Evolutionary conservation across 2,797 vertebrate genomes (phyloP).

Genomic region (Oryzias dopingdopingensis): DNA sequence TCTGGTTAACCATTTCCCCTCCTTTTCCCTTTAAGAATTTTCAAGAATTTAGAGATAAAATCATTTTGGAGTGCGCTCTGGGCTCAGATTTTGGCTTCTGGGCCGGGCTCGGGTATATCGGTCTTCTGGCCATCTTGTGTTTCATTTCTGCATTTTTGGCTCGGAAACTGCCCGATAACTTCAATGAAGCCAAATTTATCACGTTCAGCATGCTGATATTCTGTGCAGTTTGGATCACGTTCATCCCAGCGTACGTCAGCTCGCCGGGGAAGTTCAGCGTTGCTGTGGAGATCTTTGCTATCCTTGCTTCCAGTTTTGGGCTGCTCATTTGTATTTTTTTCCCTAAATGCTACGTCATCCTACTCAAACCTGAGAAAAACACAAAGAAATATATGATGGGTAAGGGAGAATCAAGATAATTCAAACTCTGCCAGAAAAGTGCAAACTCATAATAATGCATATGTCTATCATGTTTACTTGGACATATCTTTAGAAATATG

Average conservation of each 20-base stretch:
- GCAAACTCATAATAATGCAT: too few relatives aligned
- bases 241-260: slow-evolving; percentile 74
- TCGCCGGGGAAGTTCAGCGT: slow-evolving; percentile 76
- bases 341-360: slow-evolving; percentile 75
- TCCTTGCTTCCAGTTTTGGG: slow-evolving; percentile 72
- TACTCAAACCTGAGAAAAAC: slow-evolving; percentile 64
- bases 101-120: slow-evolving; percentile 73
- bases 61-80: slow-evolving; percentile 68
- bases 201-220: slow-evolving; percentile 77
- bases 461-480: too few relatives aligned
- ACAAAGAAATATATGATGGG: slow-evolving; percentile 56
- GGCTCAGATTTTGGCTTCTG: slow-evolving; percentile 69
- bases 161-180: slow-evolving; percentile 69
- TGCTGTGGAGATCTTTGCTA: slow-evolving; percentile 77
- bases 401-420: slow-evolving; percentile 10
- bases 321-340: slow-evolving; percentile 72
- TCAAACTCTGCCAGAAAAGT: neutral
- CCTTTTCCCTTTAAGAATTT: slow-evolving; percentile 66
- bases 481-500: too few relatives aligned
- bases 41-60: slow-evolving; percentile 58
- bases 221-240: slow-evolving; percentile 71
- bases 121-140: slow-evolving; percentile 67
- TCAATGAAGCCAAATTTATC: slow-evolving; percentile 74
- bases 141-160: slow-evolving; percentile 70
- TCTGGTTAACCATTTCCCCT: slow-evolving; percentile 65